phyloP scores from a whole-genome alignment of 2,113 vertebrate species.

The Notothenia coriiceps region DNA sequence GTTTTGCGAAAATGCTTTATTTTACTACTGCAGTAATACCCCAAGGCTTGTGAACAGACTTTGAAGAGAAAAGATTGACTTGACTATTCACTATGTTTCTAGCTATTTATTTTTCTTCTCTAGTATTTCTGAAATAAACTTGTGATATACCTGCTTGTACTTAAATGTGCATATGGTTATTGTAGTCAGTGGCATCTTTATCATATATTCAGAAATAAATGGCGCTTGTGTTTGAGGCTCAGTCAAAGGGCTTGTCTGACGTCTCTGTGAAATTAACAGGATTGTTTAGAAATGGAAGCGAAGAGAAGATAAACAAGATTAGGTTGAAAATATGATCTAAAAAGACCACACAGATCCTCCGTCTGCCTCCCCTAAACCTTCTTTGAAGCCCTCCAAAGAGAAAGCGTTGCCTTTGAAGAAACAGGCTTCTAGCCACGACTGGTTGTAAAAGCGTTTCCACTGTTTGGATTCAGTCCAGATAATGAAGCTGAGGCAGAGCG shows the following conservation, averaged over 20 bases:
- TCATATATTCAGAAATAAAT: background rate
- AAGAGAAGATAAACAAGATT: constrained; percentile 36
- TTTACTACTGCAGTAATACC: too few relatives aligned
- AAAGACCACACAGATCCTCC: constrained; percentile 60
- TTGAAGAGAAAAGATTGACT: background rate
- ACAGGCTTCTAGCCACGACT: constrained; percentile 50
- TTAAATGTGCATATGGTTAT: background rate
- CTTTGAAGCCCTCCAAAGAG: constrained; percentile 65
- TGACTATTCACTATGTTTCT: background rate
- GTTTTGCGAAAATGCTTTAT: too few relatives aligned
- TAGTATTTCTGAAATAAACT: background rate
- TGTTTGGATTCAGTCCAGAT: constrained; percentile 61
- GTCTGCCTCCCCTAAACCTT: constrained; percentile 52
- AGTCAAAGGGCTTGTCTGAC: constrained; percentile 5
- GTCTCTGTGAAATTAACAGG: constrained; percentile 20
- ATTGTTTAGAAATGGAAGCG: constrained; percentile 27
- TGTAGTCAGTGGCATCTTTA: background rate
- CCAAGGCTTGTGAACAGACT: too few relatives aligned
- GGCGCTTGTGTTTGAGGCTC: constrained; percentile 14
- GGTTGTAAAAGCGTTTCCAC: constrained; percentile 71
- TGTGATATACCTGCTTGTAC: background rate
- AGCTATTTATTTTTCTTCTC: background rate
- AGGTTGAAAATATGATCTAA: constrained; percentile 50
- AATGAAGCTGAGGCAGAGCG: constrained; percentile 55
- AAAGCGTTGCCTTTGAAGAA: constrained; percentile 58